Evolutionary conservation across 2,888 invertebrate genomes (phyloP).

Genomic region (Theretra japonica): DNA sequence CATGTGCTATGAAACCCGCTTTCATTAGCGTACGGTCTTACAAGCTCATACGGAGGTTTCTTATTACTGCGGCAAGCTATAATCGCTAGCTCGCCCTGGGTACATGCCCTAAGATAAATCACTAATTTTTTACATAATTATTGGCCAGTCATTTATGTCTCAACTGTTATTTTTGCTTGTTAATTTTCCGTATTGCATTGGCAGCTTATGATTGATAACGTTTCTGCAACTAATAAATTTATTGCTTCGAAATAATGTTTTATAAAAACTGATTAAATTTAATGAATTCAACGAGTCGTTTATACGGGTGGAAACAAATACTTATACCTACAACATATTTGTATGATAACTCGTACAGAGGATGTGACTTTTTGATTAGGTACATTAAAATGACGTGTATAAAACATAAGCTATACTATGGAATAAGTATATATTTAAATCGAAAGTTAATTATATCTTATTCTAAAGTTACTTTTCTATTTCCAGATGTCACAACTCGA

Average conservation of each 20-base stretch:
- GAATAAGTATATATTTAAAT: no score
- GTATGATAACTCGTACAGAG: neutral
- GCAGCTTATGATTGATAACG: conserved; percentile 10
- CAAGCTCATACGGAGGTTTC: neutral
- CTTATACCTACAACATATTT: neutral
- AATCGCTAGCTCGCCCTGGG: conserved; percentile 14
- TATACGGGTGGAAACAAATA: neutral
- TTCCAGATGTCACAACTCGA: conserved; percentile 33
- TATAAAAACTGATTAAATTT: neutral
- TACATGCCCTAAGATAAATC: neutral
- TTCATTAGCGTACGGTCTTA: conserved; percentile 10
- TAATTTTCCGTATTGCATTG: conserved; percentile 20
- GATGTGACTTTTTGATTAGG: neutral
- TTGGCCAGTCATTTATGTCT: conserved; percentile 23
- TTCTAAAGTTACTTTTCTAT: conserved; percentile 12
- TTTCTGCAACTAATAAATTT: neutral
- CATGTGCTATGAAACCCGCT: conserved; percentile 24
- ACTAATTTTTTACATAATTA: conserved; percentile 12
- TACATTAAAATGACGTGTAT: neutral
- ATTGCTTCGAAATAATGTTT: neutral
- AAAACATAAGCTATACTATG: no score
- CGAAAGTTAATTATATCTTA: neutral
- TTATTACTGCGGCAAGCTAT: conserved; percentile 11
- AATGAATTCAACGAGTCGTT: conserved; percentile 1
- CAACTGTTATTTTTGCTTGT: conserved; percentile 19